phyloP scores from a whole-genome alignment of 2,113 vertebrate genomes.

The Choloepus hoffmanni region DNA sequence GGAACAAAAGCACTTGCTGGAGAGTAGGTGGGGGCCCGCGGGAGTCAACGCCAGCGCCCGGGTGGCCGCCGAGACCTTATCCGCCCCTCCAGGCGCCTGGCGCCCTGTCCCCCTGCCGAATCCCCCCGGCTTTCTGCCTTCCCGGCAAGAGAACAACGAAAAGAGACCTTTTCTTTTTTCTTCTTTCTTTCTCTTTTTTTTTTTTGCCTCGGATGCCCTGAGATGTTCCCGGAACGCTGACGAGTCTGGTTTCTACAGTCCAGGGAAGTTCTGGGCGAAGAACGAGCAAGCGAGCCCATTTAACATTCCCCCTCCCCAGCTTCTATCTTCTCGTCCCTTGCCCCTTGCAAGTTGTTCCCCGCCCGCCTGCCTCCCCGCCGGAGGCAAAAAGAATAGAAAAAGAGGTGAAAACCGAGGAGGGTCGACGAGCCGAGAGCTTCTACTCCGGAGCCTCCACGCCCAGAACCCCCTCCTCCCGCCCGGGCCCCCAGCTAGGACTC shows the following conservation, averaged over 20 bases:
- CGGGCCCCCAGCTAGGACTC: background rate
- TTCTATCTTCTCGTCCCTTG: background rate
- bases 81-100: background rate
- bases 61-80: background rate
- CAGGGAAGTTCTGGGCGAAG: background rate
- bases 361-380: background rate
- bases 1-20: conserved; percentile 56
- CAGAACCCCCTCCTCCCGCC: background rate
- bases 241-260: background rate
- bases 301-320: background rate
- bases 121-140: background rate
- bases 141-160: background rate
- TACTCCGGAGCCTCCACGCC: rapidly evolving
- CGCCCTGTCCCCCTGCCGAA: background rate
- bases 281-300: background rate
- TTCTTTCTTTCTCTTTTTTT: no score
- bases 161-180: background rate
- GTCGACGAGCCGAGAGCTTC: background rate
- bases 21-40: background rate
- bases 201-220: rapidly evolving
- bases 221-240: background rate
- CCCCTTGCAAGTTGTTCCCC: background rate
- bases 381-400: background rate
- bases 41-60: background rate
- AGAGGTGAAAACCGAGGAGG: background rate